Percentiles rank a stretch among this genome's conserved stretches.
Evolutionary conservation across 1,140 invertebrate genomes (phyloP).

Genomic region (Drosophila arizonae): DNA sequence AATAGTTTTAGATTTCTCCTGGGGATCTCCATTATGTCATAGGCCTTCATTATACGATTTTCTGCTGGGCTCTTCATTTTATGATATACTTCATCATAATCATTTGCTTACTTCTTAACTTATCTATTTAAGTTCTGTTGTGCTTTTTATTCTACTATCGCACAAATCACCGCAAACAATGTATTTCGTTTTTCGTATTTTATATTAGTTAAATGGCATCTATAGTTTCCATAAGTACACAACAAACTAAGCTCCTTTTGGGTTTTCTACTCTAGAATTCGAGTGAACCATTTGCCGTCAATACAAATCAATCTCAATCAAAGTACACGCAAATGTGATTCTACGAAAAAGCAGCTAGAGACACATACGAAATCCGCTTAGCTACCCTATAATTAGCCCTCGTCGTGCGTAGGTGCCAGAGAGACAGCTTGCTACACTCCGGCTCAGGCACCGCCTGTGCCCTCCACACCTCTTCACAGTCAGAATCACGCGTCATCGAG

Average conservation of each 20-base stretch:
- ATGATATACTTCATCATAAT: too few relatives aligned
- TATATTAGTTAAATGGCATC: neutral
- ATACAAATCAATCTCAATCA: slow-evolving; percentile 7
- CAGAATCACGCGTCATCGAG: slow-evolving; percentile 5
- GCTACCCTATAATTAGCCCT: slow-evolving; percentile 70
- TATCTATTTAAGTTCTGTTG: too few relatives aligned
- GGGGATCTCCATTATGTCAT: too few relatives aligned
- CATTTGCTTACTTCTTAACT: too few relatives aligned
- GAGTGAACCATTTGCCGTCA: slow-evolving; percentile 7
- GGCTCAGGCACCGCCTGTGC: neutral
- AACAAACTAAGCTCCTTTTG: neutral
- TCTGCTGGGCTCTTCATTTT: too few relatives aligned
- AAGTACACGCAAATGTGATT: slow-evolving; percentile 9
- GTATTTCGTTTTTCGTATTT: too few relatives aligned
- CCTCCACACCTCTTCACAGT: neutral
- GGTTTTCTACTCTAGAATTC: neutral
- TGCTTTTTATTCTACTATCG: too few relatives aligned
- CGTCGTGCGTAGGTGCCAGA: slow-evolving; percentile 41
- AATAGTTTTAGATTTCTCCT: too few relatives aligned
- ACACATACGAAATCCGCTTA: slow-evolving; percentile 67
- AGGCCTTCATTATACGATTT: too few relatives aligned
- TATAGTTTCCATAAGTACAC: neutral
- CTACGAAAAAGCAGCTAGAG: slow-evolving; percentile 11
- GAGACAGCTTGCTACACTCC: neutral
- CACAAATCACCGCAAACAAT: too few relatives aligned